Conservation (phyloP, 1,140 invertebrate species). For the Pissodes strobi region DNA sequence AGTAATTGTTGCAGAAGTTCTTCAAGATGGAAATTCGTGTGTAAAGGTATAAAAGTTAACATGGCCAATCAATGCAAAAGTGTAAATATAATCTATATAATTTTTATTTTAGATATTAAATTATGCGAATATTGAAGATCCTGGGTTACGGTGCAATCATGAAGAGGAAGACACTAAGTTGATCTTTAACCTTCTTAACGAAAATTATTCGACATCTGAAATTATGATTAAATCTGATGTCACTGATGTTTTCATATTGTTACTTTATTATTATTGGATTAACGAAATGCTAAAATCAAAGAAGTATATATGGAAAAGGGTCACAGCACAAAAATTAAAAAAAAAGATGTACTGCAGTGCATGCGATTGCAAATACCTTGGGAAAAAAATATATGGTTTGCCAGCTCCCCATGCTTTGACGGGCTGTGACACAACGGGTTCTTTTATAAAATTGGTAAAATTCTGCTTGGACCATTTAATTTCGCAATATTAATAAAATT, state of each 20-base stretch:
- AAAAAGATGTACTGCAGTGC: background rate
- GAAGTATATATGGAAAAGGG: background rate
- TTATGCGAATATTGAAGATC: constrained; percentile 49
- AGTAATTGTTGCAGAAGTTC: too few species aligned
- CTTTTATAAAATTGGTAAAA: background rate
- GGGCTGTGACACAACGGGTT: background rate
- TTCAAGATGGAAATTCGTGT: background rate
- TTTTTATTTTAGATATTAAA: background rate
- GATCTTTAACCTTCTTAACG: too few species aligned
- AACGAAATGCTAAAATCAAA: too few species aligned
- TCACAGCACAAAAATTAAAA: background rate
- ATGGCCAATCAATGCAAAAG: too few species aligned
- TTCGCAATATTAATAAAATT: too few species aligned
- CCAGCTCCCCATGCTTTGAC: background rate
- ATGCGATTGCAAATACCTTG: background rate
- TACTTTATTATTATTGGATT: too few species aligned
- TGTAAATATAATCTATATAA: too few species aligned
- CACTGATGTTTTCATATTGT: too few species aligned
- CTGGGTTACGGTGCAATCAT: constrained; percentile 46
- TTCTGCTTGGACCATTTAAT: too few species aligned
- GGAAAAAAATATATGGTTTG: background rate
- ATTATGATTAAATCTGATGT: too few species aligned
- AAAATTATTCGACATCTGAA: too few species aligned
- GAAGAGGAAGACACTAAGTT: constrained; percentile 49
- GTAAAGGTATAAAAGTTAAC: background rate